Percentiles rank a stretch among this genome's conserved stretches.
Evolutionary conservation across 1,140 invertebrate genomes (phyloP).

Genomic region (Bombus superbus): DNA sequence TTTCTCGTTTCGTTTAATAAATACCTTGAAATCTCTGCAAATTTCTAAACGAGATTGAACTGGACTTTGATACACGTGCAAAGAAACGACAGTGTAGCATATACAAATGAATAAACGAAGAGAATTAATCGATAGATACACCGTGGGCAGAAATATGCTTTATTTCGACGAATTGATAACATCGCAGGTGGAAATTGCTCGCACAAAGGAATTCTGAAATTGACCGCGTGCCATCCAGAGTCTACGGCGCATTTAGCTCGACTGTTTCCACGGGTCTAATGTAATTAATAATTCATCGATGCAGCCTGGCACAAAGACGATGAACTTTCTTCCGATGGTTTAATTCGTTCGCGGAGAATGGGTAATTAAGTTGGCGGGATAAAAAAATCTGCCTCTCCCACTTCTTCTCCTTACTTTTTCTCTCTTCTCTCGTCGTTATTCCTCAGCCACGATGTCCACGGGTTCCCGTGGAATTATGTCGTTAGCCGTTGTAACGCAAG

Average conservation of each 20-base stretch:
- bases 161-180: neutral
- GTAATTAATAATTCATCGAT: conserved; percentile 15
- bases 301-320: conserved; percentile 14
- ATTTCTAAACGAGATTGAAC: no score
- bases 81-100: no score
- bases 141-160: no score
- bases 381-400: neutral
- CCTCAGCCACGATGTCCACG: conserved; percentile 2
- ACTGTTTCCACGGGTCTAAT: neutral
- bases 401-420: no score
- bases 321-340: conserved; percentile 23
- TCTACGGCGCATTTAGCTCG: neutral
- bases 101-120: no score
- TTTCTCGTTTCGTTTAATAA: no score
- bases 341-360: conserved; percentile 10
- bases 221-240: neutral
- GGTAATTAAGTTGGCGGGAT: conserved; percentile 14
- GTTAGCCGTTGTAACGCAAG: conserved; percentile 42
- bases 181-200: neutral
- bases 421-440: neutral
- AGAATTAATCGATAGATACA: no score
- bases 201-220: neutral
- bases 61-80: no score
- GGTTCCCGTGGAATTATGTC: conserved; percentile 14
- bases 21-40: no score